phyloP scores from a whole-genome alignment of 2,888 invertebrate genomes.

The Chrysolina americana region DNA sequence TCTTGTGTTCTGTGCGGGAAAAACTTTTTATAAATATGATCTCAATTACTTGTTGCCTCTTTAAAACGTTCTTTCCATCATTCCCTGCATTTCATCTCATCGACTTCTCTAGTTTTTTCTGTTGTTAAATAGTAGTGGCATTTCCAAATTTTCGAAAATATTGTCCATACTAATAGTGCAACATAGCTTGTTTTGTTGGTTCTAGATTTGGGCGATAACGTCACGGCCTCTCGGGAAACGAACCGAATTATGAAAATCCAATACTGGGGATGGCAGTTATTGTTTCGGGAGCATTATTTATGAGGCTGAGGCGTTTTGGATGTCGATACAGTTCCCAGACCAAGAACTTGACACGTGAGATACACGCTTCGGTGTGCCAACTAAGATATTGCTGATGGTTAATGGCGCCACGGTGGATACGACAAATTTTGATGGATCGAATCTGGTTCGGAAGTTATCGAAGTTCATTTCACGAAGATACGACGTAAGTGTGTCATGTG shows the following conservation, averaged over 20 bases:
- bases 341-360: constrained; percentile 8
- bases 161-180: background rate
- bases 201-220: constrained; percentile 24
- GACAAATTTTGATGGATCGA: too few relatives aligned
- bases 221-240: constrained; percentile 13
- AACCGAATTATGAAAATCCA: constrained; percentile 62
- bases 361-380: background rate
- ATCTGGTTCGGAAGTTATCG: too few relatives aligned
- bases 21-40: too few relatives aligned
- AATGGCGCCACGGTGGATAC: too few relatives aligned
- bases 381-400: background rate
- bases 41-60: too few relatives aligned
- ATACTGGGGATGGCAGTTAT: constrained; percentile 62
- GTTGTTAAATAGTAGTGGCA: background rate
- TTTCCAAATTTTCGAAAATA: background rate
- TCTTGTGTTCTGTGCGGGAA: too few relatives aligned
- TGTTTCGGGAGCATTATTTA: constrained; percentile 60
- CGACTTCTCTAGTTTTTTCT: too few relatives aligned
- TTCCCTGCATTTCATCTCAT: too few relatives aligned
- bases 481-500: too few relatives aligned
- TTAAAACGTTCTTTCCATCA: too few relatives aligned
- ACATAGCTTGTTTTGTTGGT: constrained; percentile 24
- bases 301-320: constrained; percentile 42
- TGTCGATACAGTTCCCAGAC: constrained; percentile 8
- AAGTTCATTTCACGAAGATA: too few relatives aligned